phyloP scores from a whole-genome alignment of 2,888 invertebrate species.

The Dynastes maya region DNA sequence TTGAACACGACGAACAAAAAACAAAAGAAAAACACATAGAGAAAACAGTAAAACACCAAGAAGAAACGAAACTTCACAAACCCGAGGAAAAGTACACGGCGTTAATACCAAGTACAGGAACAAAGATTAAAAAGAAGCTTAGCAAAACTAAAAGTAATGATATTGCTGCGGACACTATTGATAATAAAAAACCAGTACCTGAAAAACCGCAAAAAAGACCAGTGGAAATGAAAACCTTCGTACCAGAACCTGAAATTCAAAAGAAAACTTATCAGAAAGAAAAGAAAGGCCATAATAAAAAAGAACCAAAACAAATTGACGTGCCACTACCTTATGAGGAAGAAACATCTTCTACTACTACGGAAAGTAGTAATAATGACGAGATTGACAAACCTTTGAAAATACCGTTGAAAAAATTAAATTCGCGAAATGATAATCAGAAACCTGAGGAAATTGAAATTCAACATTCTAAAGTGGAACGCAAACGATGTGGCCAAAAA shows the following conservation, averaged over 20 bases:
- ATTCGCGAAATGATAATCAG: conserved; percentile 49
- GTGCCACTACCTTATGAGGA: conserved; percentile 71
- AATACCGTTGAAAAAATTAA: conserved; percentile 51
- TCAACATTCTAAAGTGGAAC: conserved; percentile 46
- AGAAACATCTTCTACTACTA: conserved; percentile 81
- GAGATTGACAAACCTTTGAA: conserved; percentile 63
- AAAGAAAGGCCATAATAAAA: conserved; percentile 51
- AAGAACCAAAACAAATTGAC: conserved; percentile 53
- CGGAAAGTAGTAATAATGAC: conserved; percentile 79
- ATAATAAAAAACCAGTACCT: conserved; percentile 51
- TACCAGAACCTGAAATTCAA: conserved; percentile 50
- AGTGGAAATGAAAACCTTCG: conserved; percentile 52
- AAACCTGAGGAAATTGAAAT: conserved; percentile 40
- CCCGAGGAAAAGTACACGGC: conserved; percentile 63
- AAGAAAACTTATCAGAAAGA: conserved; percentile 47
- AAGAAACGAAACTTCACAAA: conserved; percentile 65
- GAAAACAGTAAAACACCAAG: conserved; percentile 60
- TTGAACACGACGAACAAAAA: conserved; percentile 61
- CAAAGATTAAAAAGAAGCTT: conserved; percentile 65
- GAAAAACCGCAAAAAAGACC: conserved; percentile 45
- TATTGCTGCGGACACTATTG: conserved; percentile 48
- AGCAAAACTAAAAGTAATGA: conserved; percentile 63
- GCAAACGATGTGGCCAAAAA: conserved; percentile 44
- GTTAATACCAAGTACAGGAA: conserved; percentile 64
- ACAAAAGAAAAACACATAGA: conserved; percentile 58